These are phyloP conservation scores for Pelochelys cantorii DNA, from an alignment of 2,797 vertebrate species.

Conservation along the genomic window DNA sequence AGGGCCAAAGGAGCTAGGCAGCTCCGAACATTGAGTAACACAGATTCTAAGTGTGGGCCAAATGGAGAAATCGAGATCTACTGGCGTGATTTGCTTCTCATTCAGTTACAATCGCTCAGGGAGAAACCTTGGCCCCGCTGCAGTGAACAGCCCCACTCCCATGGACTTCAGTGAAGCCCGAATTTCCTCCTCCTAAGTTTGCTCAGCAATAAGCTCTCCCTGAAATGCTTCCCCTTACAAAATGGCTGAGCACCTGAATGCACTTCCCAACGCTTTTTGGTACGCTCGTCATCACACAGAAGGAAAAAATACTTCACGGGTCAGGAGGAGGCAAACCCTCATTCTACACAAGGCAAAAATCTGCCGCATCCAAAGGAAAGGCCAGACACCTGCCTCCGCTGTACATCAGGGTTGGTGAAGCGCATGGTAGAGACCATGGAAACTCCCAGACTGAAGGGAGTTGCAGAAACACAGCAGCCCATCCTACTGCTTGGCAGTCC, in stretches of 20 bases:
- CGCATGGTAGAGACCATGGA: conserved; percentile 31
- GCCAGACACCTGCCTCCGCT: too few species aligned
- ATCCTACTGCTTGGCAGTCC: conserved; percentile 35
- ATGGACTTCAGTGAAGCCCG: neutral
- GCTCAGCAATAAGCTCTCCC: neutral
- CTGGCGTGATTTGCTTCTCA: neutral
- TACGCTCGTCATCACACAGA: accelerated
- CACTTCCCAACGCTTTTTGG: neutral
- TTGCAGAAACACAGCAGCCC: conserved; percentile 54
- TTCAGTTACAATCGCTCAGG: neutral
- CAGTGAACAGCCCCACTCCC: accelerated
- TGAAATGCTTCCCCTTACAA: conserved; percentile 42
- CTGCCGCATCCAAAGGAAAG: accelerated
- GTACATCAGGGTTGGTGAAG: neutral
- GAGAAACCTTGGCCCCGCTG: accelerated
- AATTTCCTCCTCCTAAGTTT: neutral
- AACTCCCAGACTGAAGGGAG: conserved; percentile 68
- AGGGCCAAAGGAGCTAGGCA: neutral
- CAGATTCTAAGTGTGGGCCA: neutral
- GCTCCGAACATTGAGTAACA: neutral
- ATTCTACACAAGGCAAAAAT: neutral
- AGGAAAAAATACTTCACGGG: neutral
- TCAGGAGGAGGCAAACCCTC: neutral
- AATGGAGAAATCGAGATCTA: neutral
- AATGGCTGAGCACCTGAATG: conserved; percentile 67